These are phyloP conservation scores for Anthopleura sola DNA, from an alignment of 64 coral and sea anemone species.

Conservation along the genomic window DNA sequence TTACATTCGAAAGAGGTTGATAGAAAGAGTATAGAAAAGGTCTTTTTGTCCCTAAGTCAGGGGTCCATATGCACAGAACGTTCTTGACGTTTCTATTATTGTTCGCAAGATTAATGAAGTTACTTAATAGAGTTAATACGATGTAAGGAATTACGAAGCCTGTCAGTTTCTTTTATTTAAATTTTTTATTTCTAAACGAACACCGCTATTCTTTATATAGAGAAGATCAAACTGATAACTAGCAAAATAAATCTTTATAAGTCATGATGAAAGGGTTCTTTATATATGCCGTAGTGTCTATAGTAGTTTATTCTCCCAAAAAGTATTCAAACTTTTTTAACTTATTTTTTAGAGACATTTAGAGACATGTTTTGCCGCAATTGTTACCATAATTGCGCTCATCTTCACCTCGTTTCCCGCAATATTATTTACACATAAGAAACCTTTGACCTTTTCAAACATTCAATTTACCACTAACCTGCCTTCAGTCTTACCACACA, in stretches of 20 bases:
- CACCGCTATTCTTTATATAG: background rate
- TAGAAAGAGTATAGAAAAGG: background rate
- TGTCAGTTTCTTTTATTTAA: background rate
- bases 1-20: background rate
- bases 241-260: background rate
- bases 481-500: too few species aligned
- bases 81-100: background rate
- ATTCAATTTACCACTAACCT: too few species aligned
- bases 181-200: background rate
- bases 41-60: background rate
- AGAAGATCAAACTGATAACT: background rate
- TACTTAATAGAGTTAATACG: background rate
- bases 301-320: too few species aligned
- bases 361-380: too few species aligned
- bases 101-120: background rate
- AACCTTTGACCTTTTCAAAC: too few species aligned
- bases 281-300: too few species aligned
- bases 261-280: too few species aligned
- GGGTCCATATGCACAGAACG: background rate
- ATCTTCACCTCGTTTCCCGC: too few species aligned
- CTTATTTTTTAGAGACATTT: too few species aligned
- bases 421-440: too few species aligned
- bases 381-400: too few species aligned
- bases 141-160: background rate
- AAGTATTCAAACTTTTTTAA: too few species aligned